These are phyloP conservation scores for Dryadula phaetusa DNA, from an alignment of 2,888 invertebrate genomes.

Conservation along the genomic window DNA sequence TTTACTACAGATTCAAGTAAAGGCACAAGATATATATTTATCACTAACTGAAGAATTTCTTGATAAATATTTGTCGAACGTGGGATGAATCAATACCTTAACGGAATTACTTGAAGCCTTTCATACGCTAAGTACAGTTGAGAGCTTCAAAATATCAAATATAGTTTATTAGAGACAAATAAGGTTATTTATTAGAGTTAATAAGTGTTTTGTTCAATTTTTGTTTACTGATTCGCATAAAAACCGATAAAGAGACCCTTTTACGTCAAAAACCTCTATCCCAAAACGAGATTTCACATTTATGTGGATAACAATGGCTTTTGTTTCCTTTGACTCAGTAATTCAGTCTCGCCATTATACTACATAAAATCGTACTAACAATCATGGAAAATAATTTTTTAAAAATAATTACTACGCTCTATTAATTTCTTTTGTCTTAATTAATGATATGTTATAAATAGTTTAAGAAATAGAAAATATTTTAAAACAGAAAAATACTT, in stretches of 20 bases:
- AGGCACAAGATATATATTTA: constrained; percentile 42
- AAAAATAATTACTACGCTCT: not conserved
- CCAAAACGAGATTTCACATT: constrained; percentile 60
- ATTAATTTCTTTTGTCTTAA: not conserved
- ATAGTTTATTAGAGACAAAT: constrained; percentile 30
- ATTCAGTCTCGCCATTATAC: constrained; percentile 54
- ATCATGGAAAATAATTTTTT: constrained; percentile 14
- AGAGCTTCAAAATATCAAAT: constrained; percentile 17
- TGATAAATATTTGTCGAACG: constrained; percentile 35
- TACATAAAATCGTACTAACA: constrained; percentile 44
- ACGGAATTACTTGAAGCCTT: constrained; percentile 17
- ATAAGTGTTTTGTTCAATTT: constrained; percentile 45
- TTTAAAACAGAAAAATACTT: not conserved
- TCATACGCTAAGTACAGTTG: constrained; percentile 20
- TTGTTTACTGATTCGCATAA: constrained; percentile 50
- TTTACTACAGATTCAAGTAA: constrained; percentile 41
- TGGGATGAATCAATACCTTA: constrained; percentile 33
- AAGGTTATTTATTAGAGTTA: too few relatives aligned
- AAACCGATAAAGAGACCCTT: constrained; percentile 55
- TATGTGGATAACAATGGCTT: constrained; percentile 58
- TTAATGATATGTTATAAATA: not conserved
- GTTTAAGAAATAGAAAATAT: not conserved
- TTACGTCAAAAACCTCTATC: constrained; percentile 61
- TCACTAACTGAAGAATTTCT: constrained; percentile 38
- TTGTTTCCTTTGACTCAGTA: constrained; percentile 62